phyloP scores from a whole-genome alignment of 2,888 invertebrate genomes.

The Piscicola geometra region DNA sequence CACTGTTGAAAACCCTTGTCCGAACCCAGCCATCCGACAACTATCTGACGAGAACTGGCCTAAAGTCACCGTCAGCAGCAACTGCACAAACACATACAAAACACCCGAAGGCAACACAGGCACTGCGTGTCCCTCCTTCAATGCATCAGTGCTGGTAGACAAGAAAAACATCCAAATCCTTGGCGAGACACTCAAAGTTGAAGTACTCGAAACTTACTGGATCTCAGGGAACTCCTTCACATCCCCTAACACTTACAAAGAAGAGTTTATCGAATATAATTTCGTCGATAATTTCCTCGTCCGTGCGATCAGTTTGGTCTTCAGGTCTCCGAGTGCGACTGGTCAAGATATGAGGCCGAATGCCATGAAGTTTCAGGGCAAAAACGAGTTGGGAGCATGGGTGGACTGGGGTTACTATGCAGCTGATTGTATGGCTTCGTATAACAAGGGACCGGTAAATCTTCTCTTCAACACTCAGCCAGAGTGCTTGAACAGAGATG shows the following conservation, averaged over 20 bases:
- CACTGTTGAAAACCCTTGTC: constrained; percentile 14
- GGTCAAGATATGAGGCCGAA: constrained; percentile 30
- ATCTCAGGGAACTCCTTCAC: neutral
- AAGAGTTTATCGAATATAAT: constrained; percentile 3
- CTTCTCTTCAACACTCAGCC: neutral
- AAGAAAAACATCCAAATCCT: neutral
- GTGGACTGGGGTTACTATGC: constrained; percentile 27
- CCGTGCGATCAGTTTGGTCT: neutral
- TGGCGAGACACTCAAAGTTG: neutral
- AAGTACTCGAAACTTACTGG: constrained; percentile 17
- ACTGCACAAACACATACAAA: neutral
- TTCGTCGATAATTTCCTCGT: constrained; percentile 13
- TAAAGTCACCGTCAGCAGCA: neutral
- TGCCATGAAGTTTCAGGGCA: constrained; percentile 31
- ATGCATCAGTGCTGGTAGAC: neutral
- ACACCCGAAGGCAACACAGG: neutral
- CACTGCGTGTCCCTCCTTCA: neutral
- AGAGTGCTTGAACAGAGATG: neutral
- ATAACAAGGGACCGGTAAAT: neutral
- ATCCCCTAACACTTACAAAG: neutral
- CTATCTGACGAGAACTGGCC: neutral
- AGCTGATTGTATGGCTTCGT: constrained; percentile 13
- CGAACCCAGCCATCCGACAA: neutral
- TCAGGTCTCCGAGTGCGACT: neutral
- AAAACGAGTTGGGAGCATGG: constrained; percentile 3